Conservation (phyloP, 2,888 invertebrate species). For the Hypomecis atomaria region DNA sequence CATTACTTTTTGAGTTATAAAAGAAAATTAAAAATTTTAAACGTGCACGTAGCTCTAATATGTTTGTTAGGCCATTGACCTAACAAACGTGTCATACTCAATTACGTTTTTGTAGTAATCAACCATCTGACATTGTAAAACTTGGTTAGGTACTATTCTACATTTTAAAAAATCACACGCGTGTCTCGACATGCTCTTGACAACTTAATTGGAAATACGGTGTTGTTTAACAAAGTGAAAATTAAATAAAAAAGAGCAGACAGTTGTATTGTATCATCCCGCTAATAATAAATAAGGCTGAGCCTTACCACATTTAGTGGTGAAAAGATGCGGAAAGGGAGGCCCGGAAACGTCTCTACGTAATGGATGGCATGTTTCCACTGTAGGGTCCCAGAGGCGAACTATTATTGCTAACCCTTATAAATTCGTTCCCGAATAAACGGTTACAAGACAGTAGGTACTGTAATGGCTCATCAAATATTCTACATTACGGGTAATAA, state of each 20-base stretch:
- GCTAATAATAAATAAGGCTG: conserved; percentile 62
- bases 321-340: conserved; percentile 67
- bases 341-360: conserved; percentile 62
- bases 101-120: no score
- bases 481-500: background rate
- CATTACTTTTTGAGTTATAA: no score
- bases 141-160: no score
- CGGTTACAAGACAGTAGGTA: conserved; percentile 18
- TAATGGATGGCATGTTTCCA: conserved; percentile 68
- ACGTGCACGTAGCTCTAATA: no score
- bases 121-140: no score
- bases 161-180: no score
- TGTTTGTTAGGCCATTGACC: no score
- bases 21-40: no score
- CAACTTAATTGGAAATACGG: background rate
- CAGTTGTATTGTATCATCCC: conserved; percentile 59
- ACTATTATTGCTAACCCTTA: conserved; percentile 33
- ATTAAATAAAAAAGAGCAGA: conserved; percentile 44
- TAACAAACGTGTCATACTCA: no score
- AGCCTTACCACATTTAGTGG: conserved; percentile 67
- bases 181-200: no score
- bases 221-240: conserved; percentile 30
- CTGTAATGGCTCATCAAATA: conserved; percentile 21
- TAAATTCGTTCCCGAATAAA: conserved; percentile 32
- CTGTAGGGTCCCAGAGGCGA: conserved; percentile 28